A percentile compares a stretch with the other conserved stretches of the same genome.
phyloP scores from a whole-genome alignment of 1,140 invertebrate genomes.

The Hycleus phaleratus region DNA sequence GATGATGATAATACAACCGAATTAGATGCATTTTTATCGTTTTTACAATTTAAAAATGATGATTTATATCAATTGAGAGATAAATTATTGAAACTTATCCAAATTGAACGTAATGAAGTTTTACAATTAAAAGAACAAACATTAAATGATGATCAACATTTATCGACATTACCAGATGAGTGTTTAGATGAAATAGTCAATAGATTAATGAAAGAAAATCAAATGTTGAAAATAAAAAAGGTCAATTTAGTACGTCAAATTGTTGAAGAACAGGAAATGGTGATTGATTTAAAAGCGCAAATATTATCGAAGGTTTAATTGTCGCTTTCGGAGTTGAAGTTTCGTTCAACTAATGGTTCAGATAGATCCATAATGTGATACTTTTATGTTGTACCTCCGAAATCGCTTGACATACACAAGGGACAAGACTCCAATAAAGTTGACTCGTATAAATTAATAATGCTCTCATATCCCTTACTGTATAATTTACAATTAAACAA shows the following conservation, averaged over 20 bases:
- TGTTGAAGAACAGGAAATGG: constrained; percentile 37
- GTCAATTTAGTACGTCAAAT: constrained; percentile 39
- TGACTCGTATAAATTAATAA: too few relatives aligned
- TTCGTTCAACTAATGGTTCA: too few relatives aligned
- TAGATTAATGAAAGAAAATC: constrained; percentile 35
- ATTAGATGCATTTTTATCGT: constrained; percentile 21
- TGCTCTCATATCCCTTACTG: too few relatives aligned
- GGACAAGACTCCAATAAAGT: too few relatives aligned
- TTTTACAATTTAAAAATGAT: constrained; percentile 35
- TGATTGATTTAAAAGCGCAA: constrained; percentile 34
- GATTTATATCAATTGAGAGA: constrained; percentile 28
- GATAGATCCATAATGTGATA: too few relatives aligned
- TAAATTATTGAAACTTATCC: constrained; percentile 25
- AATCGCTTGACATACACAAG: too few relatives aligned
- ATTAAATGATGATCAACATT: not conserved
- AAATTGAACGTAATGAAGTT: constrained; percentile 32
- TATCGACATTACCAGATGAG: constrained; percentile 1
- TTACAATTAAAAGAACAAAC: constrained; percentile 17
- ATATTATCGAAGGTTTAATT: not conserved
- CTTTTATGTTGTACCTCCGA: too few relatives aligned
- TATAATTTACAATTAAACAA: too few relatives aligned
- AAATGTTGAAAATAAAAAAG: constrained; percentile 40
- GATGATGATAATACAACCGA: not conserved
- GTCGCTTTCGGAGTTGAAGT: too few relatives aligned
- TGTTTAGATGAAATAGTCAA: constrained; percentile 34